Percentiles rank a stretch among this genome's conserved stretches.
phyloP scores from a whole-genome alignment of 2,888 invertebrate genomes.

The Dynastes tityus region DNA sequence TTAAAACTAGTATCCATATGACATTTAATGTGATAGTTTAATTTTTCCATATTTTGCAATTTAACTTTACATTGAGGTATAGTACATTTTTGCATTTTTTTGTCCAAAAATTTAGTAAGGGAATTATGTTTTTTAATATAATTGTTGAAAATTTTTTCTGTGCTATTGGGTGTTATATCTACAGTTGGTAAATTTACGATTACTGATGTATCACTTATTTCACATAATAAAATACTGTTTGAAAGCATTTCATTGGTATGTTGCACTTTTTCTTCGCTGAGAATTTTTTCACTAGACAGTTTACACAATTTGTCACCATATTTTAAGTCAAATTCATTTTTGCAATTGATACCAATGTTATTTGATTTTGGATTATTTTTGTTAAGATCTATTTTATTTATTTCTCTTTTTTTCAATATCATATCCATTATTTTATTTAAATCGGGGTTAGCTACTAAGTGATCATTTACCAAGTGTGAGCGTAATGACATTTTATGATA shows the following conservation, averaged over 20 bases:
- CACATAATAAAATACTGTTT: slow-evolving; percentile 27
- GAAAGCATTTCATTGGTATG: slow-evolving; percentile 17
- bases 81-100: slow-evolving; percentile 70
- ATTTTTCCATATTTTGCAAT: slow-evolving; percentile 74
- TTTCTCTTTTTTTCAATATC: slow-evolving; percentile 53
- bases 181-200: slow-evolving; percentile 53
- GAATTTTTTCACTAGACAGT: slow-evolving; percentile 51
- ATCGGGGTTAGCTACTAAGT: slow-evolving; percentile 78
- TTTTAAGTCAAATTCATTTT: slow-evolving; percentile 57
- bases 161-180: slow-evolving; percentile 52
- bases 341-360: slow-evolving; percentile 55
- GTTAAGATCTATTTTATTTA: slow-evolving; percentile 41
- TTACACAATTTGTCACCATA: slow-evolving; percentile 51
- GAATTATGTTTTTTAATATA: slow-evolving; percentile 57
- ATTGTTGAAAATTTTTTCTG: slow-evolving; percentile 53
- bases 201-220: slow-evolving; percentile 5
- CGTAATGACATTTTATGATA: slow-evolving; percentile 77
- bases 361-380: slow-evolving; percentile 29
- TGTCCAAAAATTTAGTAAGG: slow-evolving; percentile 56
- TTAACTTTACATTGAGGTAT: slow-evolving; percentile 74
- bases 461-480: slow-evolving; percentile 79
- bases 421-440: slow-evolving; percentile 75
- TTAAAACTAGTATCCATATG: slow-evolving; percentile 71
- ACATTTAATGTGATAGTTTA: slow-evolving; percentile 78
- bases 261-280: slow-evolving; percentile 51